Conservation (phyloP, 2,888 invertebrate genomes). For the Argyresthia albistria region DNA sequence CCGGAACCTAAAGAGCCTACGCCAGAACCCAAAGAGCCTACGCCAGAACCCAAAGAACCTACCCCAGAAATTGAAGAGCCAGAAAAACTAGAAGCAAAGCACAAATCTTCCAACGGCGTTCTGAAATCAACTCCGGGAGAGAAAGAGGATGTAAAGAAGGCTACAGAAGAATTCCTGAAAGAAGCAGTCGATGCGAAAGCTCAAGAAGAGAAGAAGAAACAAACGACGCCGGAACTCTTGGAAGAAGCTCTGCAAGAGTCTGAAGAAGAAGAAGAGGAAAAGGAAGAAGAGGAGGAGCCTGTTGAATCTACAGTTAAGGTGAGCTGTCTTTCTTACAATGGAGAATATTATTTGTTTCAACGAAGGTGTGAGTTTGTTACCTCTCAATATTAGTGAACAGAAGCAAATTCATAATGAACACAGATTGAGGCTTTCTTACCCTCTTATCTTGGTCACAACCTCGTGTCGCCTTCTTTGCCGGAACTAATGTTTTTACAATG, state of each 20-base stretch:
- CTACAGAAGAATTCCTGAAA: conserved; percentile 37
- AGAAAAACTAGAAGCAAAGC: conserved; percentile 8
- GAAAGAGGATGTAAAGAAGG: conserved; percentile 18
- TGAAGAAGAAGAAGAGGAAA: conserved; percentile 27
- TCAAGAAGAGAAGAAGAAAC: conserved; percentile 28
- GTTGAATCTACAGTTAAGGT: conserved; percentile 53
- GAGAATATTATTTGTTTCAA: no score
- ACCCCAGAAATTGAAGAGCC: conserved; percentile 12
- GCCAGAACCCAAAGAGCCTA: conserved; percentile 16
- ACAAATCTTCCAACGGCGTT: background rate
- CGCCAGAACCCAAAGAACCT: conserved; percentile 16
- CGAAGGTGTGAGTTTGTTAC: no score
- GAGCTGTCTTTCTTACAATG: conserved; percentile 15
- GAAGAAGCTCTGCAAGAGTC: conserved; percentile 35
- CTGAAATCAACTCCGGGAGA: conserved; percentile 20
- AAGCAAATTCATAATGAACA: no score
- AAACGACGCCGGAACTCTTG: conserved; percentile 42
- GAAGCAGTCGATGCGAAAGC: conserved; percentile 25
- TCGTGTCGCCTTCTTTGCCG: no score
- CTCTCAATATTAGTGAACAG: background rate
- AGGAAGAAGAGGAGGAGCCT: conserved; percentile 26
- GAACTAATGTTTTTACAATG: no score
- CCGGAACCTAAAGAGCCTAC: conserved; percentile 16
- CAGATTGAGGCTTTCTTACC: no score
- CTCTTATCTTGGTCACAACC: no score